These are phyloP conservation scores for Gallinago media DNA, from an alignment of 2,113 vertebrate genomes.

Conservation along the genomic window DNA sequence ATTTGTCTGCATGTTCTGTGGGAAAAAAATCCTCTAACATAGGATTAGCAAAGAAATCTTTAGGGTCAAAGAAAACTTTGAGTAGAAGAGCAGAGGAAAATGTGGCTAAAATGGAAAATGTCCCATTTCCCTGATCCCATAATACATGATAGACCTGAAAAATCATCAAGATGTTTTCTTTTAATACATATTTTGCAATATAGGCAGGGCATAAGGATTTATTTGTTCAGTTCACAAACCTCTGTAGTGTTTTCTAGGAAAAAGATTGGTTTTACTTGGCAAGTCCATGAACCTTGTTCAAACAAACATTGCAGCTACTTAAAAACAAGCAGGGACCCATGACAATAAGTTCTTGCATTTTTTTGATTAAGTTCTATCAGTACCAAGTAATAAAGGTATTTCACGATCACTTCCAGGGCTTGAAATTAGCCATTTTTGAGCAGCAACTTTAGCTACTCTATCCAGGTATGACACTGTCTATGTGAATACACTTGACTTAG, in stretches of 20 bases:
- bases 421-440: conserved; percentile 80
- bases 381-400: conserved; percentile 81
- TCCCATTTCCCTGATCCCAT: neutral
- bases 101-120: neutral
- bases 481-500: conserved; percentile 81
- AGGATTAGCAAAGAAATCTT: neutral
- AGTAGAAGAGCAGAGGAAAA: neutral
- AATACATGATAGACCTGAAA: neutral
- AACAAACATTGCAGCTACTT: neutral
- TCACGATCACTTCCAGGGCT: conserved; percentile 77
- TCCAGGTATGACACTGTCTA: conserved; percentile 79
- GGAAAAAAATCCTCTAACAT: neutral
- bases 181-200: neutral
- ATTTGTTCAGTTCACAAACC: neutral
- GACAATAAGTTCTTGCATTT: neutral
- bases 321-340: neutral
- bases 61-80: neutral
- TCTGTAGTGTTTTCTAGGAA: neutral
- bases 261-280: neutral
- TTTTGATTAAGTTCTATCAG: conserved; percentile 73
- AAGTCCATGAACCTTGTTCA: neutral
- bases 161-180: neutral
- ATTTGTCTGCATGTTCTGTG: neutral
- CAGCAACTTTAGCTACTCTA: conserved; percentile 77
- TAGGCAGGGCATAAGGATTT: neutral